Evolutionary conservation across 2,113 vertebrate genomes (phyloP).

Genomic region (Myotis brandtii): DNA sequence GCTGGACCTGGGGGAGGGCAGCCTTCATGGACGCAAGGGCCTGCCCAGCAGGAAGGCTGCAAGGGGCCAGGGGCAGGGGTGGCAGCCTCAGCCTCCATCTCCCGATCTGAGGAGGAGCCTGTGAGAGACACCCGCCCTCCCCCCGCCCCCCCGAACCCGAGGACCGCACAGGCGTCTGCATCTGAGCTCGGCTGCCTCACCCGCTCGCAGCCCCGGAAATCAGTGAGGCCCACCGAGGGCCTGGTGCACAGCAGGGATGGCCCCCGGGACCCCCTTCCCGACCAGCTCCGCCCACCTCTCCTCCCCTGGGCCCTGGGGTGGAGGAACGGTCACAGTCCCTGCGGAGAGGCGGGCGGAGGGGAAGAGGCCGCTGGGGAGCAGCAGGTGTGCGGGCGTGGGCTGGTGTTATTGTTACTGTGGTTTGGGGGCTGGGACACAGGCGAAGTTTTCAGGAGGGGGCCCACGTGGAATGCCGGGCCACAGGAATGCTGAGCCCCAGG

Average conservation of each 20-base stretch:
- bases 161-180: not conserved
- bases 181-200: rapidly evolving
- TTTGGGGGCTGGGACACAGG: not conserved
- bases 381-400: not conserved
- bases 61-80: no score
- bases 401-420: rapidly evolving
- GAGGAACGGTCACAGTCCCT: rapidly evolving
- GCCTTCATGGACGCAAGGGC: not conserved
- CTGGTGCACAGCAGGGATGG: not conserved
- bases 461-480: not conserved
- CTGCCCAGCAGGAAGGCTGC: not conserved
- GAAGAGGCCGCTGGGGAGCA: not conserved
- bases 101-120: not conserved
- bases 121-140: not conserved
- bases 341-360: not conserved
- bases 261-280: not conserved
- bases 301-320: not conserved
- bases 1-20: rapidly evolving
- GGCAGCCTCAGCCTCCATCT: not conserved
- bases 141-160: no score
- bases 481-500: not conserved
- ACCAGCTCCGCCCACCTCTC: not conserved
- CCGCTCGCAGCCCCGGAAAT: rapidly evolving
- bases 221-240: not conserved
- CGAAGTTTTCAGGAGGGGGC: not conserved